A percentile compares a stretch with the other conserved stretches of the same genome.
Evolutionary conservation across 2,113 vertebrate genomes (phyloP).

Genomic region (Excalfactoria chinensis): DNA sequence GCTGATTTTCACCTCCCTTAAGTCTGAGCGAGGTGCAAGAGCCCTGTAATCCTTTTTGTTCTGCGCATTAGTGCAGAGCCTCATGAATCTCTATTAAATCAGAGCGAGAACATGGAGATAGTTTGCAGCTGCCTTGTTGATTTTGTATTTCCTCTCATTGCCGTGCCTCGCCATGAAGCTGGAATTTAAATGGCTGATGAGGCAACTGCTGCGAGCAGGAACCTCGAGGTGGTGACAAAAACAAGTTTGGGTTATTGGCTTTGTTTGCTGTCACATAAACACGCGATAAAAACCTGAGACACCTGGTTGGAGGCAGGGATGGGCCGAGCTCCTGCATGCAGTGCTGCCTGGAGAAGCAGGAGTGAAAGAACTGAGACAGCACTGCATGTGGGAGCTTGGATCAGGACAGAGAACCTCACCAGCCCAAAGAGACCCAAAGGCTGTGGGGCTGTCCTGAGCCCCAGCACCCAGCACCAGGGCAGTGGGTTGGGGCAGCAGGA

Average conservation of each 20-base stretch:
- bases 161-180: conserved; percentile 17
- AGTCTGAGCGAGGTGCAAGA: background rate
- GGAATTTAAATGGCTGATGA: conserved; percentile 57
- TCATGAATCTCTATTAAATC: conserved; percentile 67
- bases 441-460: background rate
- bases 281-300: conserved; percentile 15
- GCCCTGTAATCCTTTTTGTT: conserved; percentile 5
- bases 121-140: conserved; percentile 64
- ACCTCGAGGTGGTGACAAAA: conserved; percentile 43
- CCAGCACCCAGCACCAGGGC: rapidly evolving
- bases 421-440: background rate
- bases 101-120: conserved; percentile 43
- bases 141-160: conserved; percentile 49
- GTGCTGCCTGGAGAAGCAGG: background rate
- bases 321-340: background rate
- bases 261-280: conserved; percentile 25
- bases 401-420: background rate
- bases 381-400: background rate
- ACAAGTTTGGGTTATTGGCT: background rate
- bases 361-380: rapidly evolving
- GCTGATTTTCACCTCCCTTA: background rate
- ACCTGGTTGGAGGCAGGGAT: background rate
- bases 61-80: conserved; percentile 33
- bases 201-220: conserved; percentile 51
- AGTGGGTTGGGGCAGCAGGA: background rate